Evolutionary conservation across 2,113 vertebrate species (phyloP).

Genomic region (Paradoxurus hermaphroditus): DNA sequence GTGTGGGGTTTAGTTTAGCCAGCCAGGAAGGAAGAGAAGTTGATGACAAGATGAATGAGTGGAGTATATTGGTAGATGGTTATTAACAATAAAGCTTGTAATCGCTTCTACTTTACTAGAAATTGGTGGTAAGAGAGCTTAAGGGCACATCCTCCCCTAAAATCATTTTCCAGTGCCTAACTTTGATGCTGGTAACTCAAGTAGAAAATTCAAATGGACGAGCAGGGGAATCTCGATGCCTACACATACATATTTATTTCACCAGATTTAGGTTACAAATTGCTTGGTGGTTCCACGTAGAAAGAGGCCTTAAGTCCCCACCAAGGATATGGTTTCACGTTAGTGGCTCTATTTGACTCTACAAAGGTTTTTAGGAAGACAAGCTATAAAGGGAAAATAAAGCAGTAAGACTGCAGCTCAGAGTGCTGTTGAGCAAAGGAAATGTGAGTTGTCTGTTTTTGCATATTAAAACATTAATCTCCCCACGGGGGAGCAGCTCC

Average conservation of each 20-base stretch:
- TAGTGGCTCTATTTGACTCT: background rate
- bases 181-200: background rate
- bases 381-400: background rate
- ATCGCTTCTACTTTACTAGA: background rate
- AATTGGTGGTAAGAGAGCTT: background rate
- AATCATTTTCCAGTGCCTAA: background rate
- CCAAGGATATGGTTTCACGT: background rate
- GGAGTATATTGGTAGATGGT: no score
- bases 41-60: rapidly evolving
- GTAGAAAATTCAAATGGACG: background rate
- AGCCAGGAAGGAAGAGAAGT: background rate
- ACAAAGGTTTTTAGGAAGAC: background rate
- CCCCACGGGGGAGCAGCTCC: slow-evolving; percentile 37
- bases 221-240: background rate
- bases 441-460: slow-evolving; percentile 55
- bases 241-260: background rate
- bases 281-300: background rate
- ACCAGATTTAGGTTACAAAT: background rate
- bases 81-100: background rate
- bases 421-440: slow-evolving; percentile 29
- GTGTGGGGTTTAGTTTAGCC: background rate
- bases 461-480: slow-evolving; percentile 74
- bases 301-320: background rate
- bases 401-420: background rate
- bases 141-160: background rate